A percentile compares a stretch with the other conserved stretches of the same genome.
These are phyloP conservation scores for Copidosoma aretas DNA, from an alignment of 2,888 invertebrate genomes.

Conservation along the genomic window DNA sequence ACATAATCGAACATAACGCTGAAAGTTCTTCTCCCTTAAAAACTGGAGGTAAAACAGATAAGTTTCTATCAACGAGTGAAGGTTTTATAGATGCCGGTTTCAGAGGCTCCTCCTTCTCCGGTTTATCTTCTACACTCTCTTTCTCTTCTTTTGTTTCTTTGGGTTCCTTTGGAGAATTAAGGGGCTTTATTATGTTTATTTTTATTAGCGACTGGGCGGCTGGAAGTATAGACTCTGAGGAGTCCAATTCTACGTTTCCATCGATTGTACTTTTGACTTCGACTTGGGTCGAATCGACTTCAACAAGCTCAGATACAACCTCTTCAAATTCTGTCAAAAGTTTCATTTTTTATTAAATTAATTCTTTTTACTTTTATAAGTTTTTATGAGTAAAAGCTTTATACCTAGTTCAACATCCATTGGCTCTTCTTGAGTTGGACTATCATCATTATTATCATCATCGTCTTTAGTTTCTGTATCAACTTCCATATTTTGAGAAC, in stretches of 20 bases:
- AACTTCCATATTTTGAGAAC: background rate
- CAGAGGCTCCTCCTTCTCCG: slow-evolving; percentile 59
- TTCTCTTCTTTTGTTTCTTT: slow-evolving; percentile 34
- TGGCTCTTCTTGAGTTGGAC: slow-evolving; percentile 51
- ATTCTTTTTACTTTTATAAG: background rate
- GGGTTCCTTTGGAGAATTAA: slow-evolving; percentile 58
- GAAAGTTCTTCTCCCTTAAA: slow-evolving; percentile 81
- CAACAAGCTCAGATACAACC: slow-evolving; percentile 62
- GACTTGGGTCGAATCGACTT: slow-evolving; percentile 66
- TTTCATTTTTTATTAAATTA: slow-evolving; percentile 1
- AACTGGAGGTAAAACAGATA: slow-evolving; percentile 76
- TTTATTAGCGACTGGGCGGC: slow-evolving; percentile 68
- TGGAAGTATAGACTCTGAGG: slow-evolving; percentile 63
- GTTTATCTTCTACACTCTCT: slow-evolving; percentile 38
- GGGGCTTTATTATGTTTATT: slow-evolving; percentile 81
- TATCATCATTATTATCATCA: slow-evolving; percentile 1
- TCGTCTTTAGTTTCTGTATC: slow-evolving; percentile 6
- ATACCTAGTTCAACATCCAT: slow-evolving; percentile 53
- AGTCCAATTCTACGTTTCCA: slow-evolving; percentile 76
- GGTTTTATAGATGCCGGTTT: slow-evolving; percentile 68
- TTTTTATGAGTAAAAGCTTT: slow-evolving; percentile 16
- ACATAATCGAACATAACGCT: slow-evolving; percentile 88
- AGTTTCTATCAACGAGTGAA: slow-evolving; percentile 69
- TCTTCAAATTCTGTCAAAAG: slow-evolving; percentile 58
- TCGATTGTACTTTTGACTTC: slow-evolving; percentile 74